A percentile compares a stretch with the other conserved stretches of the same genome.
phyloP scores from a whole-genome alignment of 2,888 invertebrate species.

The Copidosoma aretas region DNA sequence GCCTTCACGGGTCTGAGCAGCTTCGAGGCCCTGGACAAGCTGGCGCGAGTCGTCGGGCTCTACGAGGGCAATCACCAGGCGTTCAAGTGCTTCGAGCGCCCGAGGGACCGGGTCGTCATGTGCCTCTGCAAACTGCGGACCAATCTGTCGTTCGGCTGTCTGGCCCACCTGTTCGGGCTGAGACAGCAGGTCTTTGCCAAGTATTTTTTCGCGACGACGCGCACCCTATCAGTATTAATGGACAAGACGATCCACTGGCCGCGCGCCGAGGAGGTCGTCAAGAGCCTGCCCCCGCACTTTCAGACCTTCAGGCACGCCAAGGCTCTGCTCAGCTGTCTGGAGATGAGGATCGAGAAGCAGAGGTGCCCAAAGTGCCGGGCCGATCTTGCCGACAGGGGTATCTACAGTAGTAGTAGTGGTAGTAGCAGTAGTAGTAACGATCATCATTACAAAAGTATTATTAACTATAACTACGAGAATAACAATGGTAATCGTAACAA shows the following conservation, averaged over 20 bases:
- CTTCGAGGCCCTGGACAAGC: conserved; percentile 18
- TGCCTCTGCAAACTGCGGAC: conserved; percentile 31
- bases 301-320: conserved; percentile 30
- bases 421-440: too few species aligned
- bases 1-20: conserved; percentile 32
- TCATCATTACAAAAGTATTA: too few species aligned
- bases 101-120: conserved; percentile 24
- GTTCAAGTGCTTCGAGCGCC: not conserved
- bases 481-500: too few species aligned
- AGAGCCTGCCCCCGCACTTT: conserved; percentile 23
- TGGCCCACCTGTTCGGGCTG: conserved; percentile 27
- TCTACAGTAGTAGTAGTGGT: too few species aligned
- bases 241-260: conserved; percentile 28
- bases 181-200: conserved; percentile 4
- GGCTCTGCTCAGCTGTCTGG: conserved; percentile 26
- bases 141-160: conserved; percentile 32
- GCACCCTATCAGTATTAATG: conserved; percentile 18
- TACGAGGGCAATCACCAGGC: conserved; percentile 9
- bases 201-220: conserved; percentile 18
- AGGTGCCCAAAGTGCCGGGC: conserved; percentile 25
- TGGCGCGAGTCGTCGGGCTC: conserved; percentile 8
- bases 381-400: too few species aligned
- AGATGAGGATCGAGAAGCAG: conserved; percentile 27
- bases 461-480: too few species aligned
- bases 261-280: conserved; percentile 27